Evolutionary conservation across 2,113 vertebrate genomes (phyloP), one percentile per base, ranked within the genome.

Genomic region (Probosciger aterrimus): DNA sequence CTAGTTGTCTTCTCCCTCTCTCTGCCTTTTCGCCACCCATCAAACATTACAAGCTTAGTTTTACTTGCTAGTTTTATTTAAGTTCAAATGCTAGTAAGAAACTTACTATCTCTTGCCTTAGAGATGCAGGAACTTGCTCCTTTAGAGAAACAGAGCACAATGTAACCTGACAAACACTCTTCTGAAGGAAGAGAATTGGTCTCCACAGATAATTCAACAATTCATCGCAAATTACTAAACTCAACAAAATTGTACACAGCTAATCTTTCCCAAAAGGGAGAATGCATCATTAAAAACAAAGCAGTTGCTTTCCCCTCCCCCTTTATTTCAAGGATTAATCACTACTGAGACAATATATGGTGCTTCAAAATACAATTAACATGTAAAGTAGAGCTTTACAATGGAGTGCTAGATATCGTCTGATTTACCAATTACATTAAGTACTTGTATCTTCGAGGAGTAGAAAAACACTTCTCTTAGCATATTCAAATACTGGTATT

Each of bases 281-380:
- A 82, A 50, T 82, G 57, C 59, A 86, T 94, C 90, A 94, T 88
- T 95, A 78, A 96, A 96, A 96, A 87, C 53, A 85, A 97, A 93
- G 74, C 81, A 88, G 74, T 25, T 87, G 41, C 55, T 79, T 57
- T 14, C 8, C 35, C 90, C 49, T 88, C 79, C 90, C 84, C 44
- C 47, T 90, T 82, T 64, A 94, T 96, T 94, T 76, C 65, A 96
- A 92, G 75, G 73, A 95, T 94, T 96, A 96, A 96, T 96, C 95
- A 96, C 87, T 89, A 74, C 4, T 65, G 75, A 91, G 97, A 93
- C 96, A 96, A 97, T 88, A 90, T 49, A 82, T 1, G 41, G 67
- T 92, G 67, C 79, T 96, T 96, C 88, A 94, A 96, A 94, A 95
- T 69, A 90, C 39, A 95, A 97, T 95, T 96, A 90, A 88, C 78